Evolutionary conservation across 64 coral and sea anemone species (phyloP).

Genomic region (Exaiptasia diaphana): DNA sequence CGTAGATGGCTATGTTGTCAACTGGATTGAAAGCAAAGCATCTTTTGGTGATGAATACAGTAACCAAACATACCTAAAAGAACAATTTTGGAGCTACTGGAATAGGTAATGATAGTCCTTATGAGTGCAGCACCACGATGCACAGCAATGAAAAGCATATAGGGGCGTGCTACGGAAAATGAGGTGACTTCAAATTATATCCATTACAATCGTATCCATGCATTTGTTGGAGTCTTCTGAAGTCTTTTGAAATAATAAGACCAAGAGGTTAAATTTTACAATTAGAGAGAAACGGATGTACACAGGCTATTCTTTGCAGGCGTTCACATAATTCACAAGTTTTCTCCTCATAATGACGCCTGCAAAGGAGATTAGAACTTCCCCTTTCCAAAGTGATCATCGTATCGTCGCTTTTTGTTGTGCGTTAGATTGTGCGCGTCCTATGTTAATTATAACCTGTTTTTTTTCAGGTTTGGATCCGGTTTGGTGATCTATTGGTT

Average conservation of each 20-base stretch:
- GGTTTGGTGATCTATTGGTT: slow-evolving; percentile 99
- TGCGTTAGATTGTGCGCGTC: not conserved
- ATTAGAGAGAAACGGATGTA: too few species aligned
- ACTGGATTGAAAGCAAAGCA: slow-evolving; percentile 99
- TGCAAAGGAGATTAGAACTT: too few species aligned
- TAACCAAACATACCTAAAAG: slow-evolving; percentile 87
- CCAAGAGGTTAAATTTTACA: too few species aligned
- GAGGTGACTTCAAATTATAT: too few species aligned
- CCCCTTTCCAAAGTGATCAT: too few species aligned
- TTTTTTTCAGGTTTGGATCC: slow-evolving; percentile 86
- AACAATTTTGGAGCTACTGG: slow-evolving; percentile 99
- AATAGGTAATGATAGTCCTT: slow-evolving; percentile 85
- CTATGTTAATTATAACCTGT: not conserved
- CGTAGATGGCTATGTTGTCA: slow-evolving; percentile 92
- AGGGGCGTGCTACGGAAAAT: too few species aligned
- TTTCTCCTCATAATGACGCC: too few species aligned
- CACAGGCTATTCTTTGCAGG: too few species aligned
- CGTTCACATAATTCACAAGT: too few species aligned
- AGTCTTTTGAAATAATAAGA: too few species aligned
- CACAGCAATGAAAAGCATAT: too few species aligned
- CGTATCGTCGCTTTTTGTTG: not conserved
- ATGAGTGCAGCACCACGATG: not conserved
- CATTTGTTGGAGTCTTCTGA: not conserved
- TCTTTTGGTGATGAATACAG: slow-evolving; percentile 98
- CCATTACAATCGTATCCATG: too few species aligned